These are phyloP conservation scores for Teleogryllus oceanicus DNA, from an alignment of 2,888 invertebrate species.

Conservation along the genomic window DNA sequence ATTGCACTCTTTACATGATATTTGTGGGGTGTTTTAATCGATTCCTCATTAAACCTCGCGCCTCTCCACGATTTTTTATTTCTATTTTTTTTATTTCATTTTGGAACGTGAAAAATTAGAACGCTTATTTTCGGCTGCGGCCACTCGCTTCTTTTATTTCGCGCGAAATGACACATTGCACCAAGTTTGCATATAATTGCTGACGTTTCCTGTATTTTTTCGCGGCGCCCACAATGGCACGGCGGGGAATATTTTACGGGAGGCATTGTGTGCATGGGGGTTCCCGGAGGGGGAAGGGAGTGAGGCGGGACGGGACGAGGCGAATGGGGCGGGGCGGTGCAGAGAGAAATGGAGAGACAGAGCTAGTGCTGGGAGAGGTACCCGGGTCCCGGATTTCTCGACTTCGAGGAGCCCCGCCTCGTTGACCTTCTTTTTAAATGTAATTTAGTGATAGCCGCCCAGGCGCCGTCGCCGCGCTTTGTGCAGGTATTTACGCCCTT, in stretches of 20 bases:
- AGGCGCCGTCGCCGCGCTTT: neutral
- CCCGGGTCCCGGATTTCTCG: neutral
- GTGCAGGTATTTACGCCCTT: slow-evolving; percentile 2
- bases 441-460: neutral
- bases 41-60: neutral
- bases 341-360: too few species aligned
- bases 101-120: neutral
- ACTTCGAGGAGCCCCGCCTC: neutral
- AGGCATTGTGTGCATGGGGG: neutral
- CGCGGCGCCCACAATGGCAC: neutral
- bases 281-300: neutral
- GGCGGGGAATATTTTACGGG: slow-evolving; percentile 18
- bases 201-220: slow-evolving; percentile 9
- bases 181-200: slow-evolving; percentile 3
- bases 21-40: neutral
- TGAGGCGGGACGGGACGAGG: neutral
- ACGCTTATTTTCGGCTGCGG: slow-evolving; percentile 6
- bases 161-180: slow-evolving; percentile 7
- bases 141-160: slow-evolving; percentile 4
- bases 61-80: too few species aligned
- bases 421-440: slow-evolving; percentile 6
- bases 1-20: too few species aligned
- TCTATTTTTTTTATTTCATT: too few species aligned
- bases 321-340: too few species aligned
- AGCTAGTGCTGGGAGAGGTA: too few species aligned